phyloP scores from a whole-genome alignment of 2,888 invertebrate genomes.

The Morpho deidamia region DNA sequence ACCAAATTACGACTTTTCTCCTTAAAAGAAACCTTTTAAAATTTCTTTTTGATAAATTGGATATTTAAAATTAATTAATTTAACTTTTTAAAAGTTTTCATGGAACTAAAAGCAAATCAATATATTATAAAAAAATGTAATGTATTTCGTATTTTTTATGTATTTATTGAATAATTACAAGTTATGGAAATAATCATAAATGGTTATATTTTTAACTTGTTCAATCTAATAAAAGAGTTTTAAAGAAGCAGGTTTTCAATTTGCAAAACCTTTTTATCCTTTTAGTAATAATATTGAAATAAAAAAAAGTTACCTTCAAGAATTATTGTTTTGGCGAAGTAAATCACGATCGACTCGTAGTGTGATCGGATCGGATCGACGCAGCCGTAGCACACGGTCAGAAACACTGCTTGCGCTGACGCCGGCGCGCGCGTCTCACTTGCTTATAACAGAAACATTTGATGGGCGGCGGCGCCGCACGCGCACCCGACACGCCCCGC shows the following conservation, averaged over 20 bases:
- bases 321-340: slow-evolving; percentile 11
- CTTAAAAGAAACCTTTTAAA: too few relatives aligned
- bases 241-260: background rate
- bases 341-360: slow-evolving; percentile 15
- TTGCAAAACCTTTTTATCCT: background rate
- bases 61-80: too few relatives aligned
- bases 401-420: slow-evolving; percentile 43
- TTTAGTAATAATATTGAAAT: background rate
- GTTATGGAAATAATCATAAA: too few relatives aligned
- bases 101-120: too few relatives aligned
- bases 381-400: slow-evolving; percentile 36
- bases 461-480: slow-evolving; percentile 59
- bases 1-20: too few relatives aligned
- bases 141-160: too few relatives aligned
- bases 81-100: too few relatives aligned
- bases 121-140: too few relatives aligned
- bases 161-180: too few relatives aligned
- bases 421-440: slow-evolving; percentile 37
- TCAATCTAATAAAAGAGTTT: too few relatives aligned
- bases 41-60: too few relatives aligned
- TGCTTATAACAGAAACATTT: slow-evolving; percentile 42
- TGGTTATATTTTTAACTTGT: too few relatives aligned
- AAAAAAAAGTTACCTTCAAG: slow-evolving; percentile 19
- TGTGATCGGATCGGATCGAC: slow-evolving; percentile 21
- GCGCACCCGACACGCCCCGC: slow-evolving; percentile 53